Conservation (phyloP, 2,113 vertebrate genomes). For the Motacilla tschutschensis region DNA sequence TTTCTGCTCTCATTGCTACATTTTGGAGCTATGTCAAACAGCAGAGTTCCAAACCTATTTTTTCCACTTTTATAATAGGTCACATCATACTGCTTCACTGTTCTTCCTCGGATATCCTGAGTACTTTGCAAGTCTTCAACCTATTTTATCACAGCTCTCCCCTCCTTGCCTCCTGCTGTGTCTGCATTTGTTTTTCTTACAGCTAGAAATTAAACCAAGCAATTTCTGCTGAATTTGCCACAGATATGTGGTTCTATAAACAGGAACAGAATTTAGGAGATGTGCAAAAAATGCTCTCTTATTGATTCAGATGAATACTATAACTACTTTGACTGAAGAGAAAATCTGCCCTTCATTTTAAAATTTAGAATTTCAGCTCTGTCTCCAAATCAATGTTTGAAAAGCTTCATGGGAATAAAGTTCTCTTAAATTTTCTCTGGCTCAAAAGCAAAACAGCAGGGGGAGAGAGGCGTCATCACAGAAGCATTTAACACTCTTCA, state of each 20-base stretch:
- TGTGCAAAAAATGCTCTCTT: neutral
- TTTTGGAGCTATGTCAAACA: neutral
- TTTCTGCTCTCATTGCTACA: neutral
- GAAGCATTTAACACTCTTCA: neutral
- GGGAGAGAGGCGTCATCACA: neutral
- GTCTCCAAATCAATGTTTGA: neutral
- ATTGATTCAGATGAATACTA: neutral
- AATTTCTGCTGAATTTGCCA: neutral
- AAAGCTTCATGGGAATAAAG: neutral
- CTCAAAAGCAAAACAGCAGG: neutral
- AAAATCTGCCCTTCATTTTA: neutral
- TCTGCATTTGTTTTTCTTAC: neutral
- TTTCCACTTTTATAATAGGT: neutral
- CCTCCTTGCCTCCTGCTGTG: neutral
- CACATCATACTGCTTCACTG: neutral
- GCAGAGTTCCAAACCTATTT: neutral
- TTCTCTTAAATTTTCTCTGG: neutral
- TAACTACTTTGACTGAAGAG: neutral
- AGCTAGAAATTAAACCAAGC: neutral
- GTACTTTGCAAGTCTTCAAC: neutral
- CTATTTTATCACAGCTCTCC: neutral
- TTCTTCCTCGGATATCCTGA: neutral
- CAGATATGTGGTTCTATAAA: accelerated
- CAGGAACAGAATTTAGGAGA: neutral
- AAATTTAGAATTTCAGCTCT: neutral